phyloP scores from a whole-genome alignment of 2,113 vertebrate genomes.

The Nothobranchius kuhntae region DNA sequence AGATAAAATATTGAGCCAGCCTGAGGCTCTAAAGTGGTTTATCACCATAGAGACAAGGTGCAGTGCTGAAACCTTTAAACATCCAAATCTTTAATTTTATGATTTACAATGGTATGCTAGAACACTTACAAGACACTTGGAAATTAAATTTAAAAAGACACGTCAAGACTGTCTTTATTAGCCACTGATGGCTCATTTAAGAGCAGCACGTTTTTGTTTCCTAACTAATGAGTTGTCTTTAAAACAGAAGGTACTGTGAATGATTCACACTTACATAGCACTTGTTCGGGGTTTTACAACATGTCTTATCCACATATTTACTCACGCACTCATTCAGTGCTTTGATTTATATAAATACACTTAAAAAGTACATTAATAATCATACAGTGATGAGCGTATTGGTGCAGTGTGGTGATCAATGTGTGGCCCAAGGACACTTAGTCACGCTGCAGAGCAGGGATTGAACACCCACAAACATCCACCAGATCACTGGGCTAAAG shows the following conservation, averaged over 20 bases:
- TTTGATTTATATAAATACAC: too few species aligned
- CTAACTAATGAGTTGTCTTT: background rate
- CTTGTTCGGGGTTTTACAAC: too few species aligned
- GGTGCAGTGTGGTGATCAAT: too few species aligned
- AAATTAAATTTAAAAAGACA: background rate
- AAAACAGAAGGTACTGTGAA: background rate
- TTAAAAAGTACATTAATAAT: too few species aligned
- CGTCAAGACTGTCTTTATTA: background rate
- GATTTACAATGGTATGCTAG: background rate
- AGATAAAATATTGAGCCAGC: conserved; percentile 62
- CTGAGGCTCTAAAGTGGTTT: conserved; percentile 55
- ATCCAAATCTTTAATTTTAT: conserved; percentile 5
- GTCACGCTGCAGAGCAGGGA: too few species aligned
- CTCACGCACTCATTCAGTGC: too few species aligned
- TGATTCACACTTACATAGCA: too few species aligned
- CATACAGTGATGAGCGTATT: too few species aligned
- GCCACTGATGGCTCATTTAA: conserved; percentile 1
- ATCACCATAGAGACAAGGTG: conserved; percentile 56
- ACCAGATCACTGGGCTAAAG: too few species aligned
- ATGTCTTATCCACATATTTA: too few species aligned
- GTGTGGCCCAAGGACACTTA: too few species aligned
- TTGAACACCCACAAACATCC: too few species aligned
- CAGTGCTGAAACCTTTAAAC: conserved; percentile 19
- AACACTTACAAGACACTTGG: background rate
- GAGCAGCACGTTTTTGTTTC: background rate